These are phyloP conservation scores for Oryzias celebensis DNA, from an alignment of 2,113 vertebrate genomes.

Conservation along the genomic window DNA sequence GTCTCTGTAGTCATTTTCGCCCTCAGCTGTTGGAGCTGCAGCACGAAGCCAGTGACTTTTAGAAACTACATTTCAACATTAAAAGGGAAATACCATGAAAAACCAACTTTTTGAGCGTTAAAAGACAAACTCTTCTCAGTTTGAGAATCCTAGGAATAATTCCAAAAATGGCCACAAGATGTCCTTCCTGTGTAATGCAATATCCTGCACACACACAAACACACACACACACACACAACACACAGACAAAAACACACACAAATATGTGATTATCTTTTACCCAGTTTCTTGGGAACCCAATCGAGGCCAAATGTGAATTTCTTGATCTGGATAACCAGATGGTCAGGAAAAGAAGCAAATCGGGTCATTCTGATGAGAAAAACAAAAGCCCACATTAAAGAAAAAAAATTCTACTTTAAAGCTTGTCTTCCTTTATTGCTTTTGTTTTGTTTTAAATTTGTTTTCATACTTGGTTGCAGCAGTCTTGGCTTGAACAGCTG, in stretches of 20 bases:
- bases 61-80: too few species aligned
- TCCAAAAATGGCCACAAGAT: too few species aligned
- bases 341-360: conserved; percentile 97
- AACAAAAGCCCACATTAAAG: background rate
- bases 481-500: conserved; percentile 94
- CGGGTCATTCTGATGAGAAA: conserved; percentile 89
- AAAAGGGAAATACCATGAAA: too few species aligned
- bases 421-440: background rate
- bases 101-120: too few species aligned
- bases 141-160: too few species aligned
- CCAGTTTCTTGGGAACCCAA: conserved; percentile 99
- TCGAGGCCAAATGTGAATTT: conserved; percentile 98
- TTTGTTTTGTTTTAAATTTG: background rate
- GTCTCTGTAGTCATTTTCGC: too few species aligned
- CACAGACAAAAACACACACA: background rate
- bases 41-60: too few species aligned
- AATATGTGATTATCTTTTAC: conserved; percentile 70
- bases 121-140: too few species aligned
- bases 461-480: conserved; percentile 92
- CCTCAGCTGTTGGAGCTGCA: too few species aligned
- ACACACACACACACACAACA: background rate
- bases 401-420: too few species aligned
- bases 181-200: too few species aligned
- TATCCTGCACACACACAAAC: too few species aligned
- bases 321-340: conserved; percentile 98